Evolutionary conservation across 2,113 vertebrate species (phyloP).

Genomic region (Sturnus vulgaris): DNA sequence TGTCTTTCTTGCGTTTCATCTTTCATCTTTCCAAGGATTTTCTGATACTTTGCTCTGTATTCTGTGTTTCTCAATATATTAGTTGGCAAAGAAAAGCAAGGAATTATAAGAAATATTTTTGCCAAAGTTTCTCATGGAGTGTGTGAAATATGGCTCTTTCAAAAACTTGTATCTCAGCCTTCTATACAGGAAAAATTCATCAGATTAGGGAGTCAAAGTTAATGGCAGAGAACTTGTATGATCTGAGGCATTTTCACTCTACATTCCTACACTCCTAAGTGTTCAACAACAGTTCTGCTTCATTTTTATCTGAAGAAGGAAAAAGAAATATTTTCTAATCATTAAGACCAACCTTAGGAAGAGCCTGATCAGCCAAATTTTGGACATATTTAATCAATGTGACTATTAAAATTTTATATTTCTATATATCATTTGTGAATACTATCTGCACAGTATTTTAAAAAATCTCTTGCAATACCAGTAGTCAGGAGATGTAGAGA

Average conservation of each 20-base stretch:
- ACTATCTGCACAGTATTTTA: not conserved
- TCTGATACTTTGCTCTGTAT: not conserved
- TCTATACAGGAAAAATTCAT: not conserved
- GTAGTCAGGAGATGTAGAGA: constrained; percentile 5
- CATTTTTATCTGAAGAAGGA: not conserved
- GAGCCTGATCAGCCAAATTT: not conserved
- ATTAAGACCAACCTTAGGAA: not conserved
- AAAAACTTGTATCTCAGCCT: not conserved
- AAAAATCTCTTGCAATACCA: not conserved
- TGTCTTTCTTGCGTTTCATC: not conserved
- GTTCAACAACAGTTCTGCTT: not conserved
- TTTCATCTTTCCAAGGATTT: not conserved
- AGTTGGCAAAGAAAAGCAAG: not conserved
- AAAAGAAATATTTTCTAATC: not conserved
- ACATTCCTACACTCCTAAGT: not conserved
- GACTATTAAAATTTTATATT: constrained; percentile 8
- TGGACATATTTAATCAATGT: constrained; percentile 17
- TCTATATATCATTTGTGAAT: not conserved
- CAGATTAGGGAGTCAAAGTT: not conserved
- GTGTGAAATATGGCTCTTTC: not conserved
- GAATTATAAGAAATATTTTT: not conserved
- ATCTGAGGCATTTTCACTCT: not conserved
- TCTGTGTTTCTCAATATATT: not conserved
- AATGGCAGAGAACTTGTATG: not conserved
- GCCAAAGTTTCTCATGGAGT: not conserved